Percentiles rank a stretch among this genome's conserved stretches.
phyloP scores from a whole-genome alignment of 2,888 invertebrate genomes.

The Leptinotarsa juncta region DNA sequence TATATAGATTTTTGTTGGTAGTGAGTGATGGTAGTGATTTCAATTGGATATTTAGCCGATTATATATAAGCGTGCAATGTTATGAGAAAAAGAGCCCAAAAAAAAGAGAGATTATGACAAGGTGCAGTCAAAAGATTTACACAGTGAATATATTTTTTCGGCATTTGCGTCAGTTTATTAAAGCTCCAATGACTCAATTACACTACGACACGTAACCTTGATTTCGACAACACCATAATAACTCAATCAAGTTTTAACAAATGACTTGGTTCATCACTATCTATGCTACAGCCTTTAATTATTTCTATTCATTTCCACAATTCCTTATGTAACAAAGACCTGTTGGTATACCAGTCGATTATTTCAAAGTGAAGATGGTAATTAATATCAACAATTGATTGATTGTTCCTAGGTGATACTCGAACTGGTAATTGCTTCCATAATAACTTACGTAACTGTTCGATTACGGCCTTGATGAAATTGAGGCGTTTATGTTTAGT shows the following conservation, averaged over 20 bases:
- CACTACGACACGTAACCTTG: neutral
- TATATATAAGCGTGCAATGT: no score
- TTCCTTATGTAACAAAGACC: slow-evolving; percentile 9
- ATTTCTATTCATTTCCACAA: neutral
- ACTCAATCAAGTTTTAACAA: slow-evolving; percentile 7
- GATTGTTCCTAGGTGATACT: slow-evolving; percentile 44
- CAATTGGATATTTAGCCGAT: no score
- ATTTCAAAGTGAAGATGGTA: slow-evolving; percentile 38
- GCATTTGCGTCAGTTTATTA: neutral
- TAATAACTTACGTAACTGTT: slow-evolving; percentile 36
- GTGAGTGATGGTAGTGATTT: no score
- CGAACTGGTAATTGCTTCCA: slow-evolving; percentile 35
- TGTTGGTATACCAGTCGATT: neutral
- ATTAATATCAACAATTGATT: slow-evolving; percentile 48
- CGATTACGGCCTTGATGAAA: slow-evolving; percentile 37
- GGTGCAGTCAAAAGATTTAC: no score
- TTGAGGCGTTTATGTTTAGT: neutral
- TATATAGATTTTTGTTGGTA: no score
- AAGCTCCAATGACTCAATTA: neutral
- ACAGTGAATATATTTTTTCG: no score
- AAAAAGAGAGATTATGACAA: no score
- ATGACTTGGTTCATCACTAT: slow-evolving; percentile 10
- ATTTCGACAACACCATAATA: slow-evolving; percentile 2
- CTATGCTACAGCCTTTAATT: neutral
- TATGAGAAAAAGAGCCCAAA: no score